Base-by-base conservation (phyloP, 2,888 invertebrate genomes). In the Morpho helenor region DNA sequence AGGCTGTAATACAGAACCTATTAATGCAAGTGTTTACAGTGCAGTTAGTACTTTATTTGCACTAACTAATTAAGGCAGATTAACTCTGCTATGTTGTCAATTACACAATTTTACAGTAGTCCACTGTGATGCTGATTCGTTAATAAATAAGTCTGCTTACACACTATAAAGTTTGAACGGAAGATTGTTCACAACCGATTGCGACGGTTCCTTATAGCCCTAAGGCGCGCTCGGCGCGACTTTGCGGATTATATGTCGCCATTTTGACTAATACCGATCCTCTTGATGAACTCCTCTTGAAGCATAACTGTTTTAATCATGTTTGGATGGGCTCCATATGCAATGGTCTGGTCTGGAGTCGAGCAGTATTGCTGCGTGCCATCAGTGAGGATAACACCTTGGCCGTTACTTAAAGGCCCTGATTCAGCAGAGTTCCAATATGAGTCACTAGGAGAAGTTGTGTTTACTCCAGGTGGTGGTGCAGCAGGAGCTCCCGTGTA, bases 401-500 rank as follows among this genome's bases (percentile, higher is more conserved):
- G 89, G 1, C 90, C 90, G 44, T 89, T 88, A 61, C 79, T 87
- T 54, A 87, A 65, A 2, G 87, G 70, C 0, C 77, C 95, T 73
- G 95, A 93, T 78, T 97, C 97, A 68, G 97, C 86, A 57, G 96
- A 95, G 69, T 94, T 94, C 97, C 97, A 98, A 76, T 97, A 97
- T 57, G 94, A 93, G 85, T 99, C 99, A 75, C 97, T 98, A 0
- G 99, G 99, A 2, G 98, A 98, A 51, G 95, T 94, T 61, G 94
- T 95, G 76, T 96, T 96, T 52, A 96, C 95, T 8, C 98, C 98
- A 0, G 98, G 98, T 7, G 98, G 98, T 0, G 98, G 96, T 57
- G 96, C 95, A 0, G 96, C 96, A 0, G 98, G 96, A 39, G 97
- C 96, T 22, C 98, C 98, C 2, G 98, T 97, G 77, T 98, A 98